Base-by-base conservation (phyloP, 2,113 vertebrate species). In the Takifugu flavidus region DNA sequence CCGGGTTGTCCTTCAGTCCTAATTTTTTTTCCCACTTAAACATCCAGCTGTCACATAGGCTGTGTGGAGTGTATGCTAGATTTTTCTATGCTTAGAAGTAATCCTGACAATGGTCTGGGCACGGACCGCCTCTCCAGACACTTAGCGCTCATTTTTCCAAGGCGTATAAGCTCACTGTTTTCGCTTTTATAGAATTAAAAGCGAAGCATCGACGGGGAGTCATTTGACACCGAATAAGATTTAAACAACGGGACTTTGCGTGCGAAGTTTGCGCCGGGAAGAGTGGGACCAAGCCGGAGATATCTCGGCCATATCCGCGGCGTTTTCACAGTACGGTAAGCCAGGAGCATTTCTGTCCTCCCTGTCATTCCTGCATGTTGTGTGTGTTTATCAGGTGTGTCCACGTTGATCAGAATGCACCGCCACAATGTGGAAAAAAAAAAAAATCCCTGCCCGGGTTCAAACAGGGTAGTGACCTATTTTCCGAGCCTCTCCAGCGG, bases 261-360 rank as follows among this genome's bases (percentile, higher is more conserved):
- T 67, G 72, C 66, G 85, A 91, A 92, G 87, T 92, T 92, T 87
- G 63, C 75, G 49, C 68, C 62, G 60, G 60, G 49, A 68, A 82
- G 79, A 74, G 65, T 71, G 67, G 65, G 56, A 61, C 62, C 55
- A 52, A 76, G 65, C 68, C 74, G 70, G 74, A 77, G 75, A 80
- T 51, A 82, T 75, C 74, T 72, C 79, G 54, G 59, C 74, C 62
- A 62, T 13, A 77, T 88, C 84, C 79, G 67, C 73, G 56, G 66
- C 69, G 25, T 82, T 85, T 74, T 75, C 68, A 45, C 63, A 56
- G 50, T 29, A 77, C 90, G 91, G 91, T 92, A 91, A 91, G 88
- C 31, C 65, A 56, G 72, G 54, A 59, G n/a, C 53, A 13, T 20
- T 15, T 42, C 31, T 29, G 31, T 56, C 44, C 7, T 53, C 49